These are phyloP conservation scores for Danio tinwini DNA, from an alignment of 2,797 vertebrate species.

Conservation along the genomic window DNA sequence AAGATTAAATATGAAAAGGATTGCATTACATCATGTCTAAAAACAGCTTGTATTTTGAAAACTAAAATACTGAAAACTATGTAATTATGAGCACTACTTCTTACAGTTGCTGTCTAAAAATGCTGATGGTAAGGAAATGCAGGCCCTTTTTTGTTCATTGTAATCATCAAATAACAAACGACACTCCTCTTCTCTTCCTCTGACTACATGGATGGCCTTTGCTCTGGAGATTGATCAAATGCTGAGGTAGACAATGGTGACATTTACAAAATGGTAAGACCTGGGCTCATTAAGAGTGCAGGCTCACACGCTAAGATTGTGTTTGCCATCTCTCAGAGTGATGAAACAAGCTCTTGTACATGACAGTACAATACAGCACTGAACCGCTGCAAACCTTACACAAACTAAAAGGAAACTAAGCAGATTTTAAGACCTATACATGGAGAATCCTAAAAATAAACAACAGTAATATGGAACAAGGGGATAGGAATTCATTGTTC, in stretches of 20 bases:
- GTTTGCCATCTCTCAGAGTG: constrained; percentile 34
- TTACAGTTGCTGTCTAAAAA: not conserved
- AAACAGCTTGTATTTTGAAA: too few relatives aligned
- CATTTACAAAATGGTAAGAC: constrained; percentile 84
- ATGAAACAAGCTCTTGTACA: constrained; percentile 43
- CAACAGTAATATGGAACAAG: not conserved
- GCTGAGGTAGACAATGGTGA: constrained; percentile 79
- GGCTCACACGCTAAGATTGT: constrained; percentile 49
- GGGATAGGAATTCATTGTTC: too few relatives aligned
- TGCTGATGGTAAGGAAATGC: constrained; percentile 53
- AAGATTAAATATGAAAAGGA: too few relatives aligned
- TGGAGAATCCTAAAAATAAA: constrained; percentile 3
- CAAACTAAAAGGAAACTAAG: not conserved
- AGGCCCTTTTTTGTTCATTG: constrained; percentile 68
- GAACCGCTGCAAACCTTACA: not conserved
- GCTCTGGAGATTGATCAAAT: constrained; percentile 84
- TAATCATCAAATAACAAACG: constrained; percentile 81
- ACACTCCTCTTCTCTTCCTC: constrained; percentile 66
- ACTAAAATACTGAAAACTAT: too few relatives aligned
- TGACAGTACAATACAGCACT: constrained; percentile 8
- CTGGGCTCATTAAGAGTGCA: constrained; percentile 80
- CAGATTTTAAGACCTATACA: not conserved
- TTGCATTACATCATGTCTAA: too few relatives aligned
- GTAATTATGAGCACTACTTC: too few relatives aligned
- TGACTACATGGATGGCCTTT: constrained; percentile 81